Evolutionary conservation across 2,113 vertebrate genomes (phyloP).

Genomic region (Sinocyclocheilus rhinocerous): DNA sequence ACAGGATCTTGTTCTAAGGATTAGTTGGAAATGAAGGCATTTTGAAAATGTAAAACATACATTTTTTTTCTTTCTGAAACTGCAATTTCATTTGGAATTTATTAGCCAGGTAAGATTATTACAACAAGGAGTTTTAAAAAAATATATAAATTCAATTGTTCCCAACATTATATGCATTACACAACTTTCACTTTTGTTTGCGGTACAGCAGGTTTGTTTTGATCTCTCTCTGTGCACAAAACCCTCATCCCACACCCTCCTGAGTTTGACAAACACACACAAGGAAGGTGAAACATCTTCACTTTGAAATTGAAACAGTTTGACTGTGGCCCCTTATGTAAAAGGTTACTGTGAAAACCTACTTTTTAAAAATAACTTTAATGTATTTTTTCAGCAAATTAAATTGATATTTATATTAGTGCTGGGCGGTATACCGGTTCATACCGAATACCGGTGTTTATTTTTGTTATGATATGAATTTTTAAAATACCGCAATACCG

Average conservation of each 20-base stretch:
- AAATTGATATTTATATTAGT: too few species aligned
- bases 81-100: not conserved
- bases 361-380: too few species aligned
- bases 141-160: not conserved
- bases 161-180: not conserved
- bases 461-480: too few species aligned
- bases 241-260: not conserved
- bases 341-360: not conserved
- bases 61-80: not conserved
- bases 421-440: too few species aligned
- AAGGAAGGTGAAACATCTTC: not conserved
- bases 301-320: not conserved
- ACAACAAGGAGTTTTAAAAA: not conserved
- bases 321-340: not conserved
- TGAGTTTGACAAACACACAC: not conserved
- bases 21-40: not conserved
- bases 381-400: too few species aligned
- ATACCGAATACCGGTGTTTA: too few species aligned
- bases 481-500: too few species aligned
- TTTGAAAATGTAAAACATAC: not conserved
- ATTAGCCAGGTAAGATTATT: not conserved
- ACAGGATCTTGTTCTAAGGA: not conserved
- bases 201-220: not conserved
- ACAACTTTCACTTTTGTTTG: constrained; percentile 14
- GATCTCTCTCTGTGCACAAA: not conserved